A percentile compares a stretch with the other conserved stretches of the same genome.
phyloP scores from a whole-genome alignment of 2,113 vertebrate species.

The Pan troglodytes region NHGRI_mPanTro3-v2.1_pri NC_072403.2:38010001-38010500 shows the following conservation, averaged over 20 bases:
- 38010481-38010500: neutral
- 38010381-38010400: slow-evolving; percentile 26
- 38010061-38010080: slow-evolving; percentile 36
- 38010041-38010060: neutral
- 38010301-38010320: slow-evolving; percentile 80
- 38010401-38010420: neutral
- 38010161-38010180: neutral
- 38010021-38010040: neutral
- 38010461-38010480: neutral
- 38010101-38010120: neutral
- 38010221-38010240: slow-evolving; percentile 35
- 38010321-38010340: slow-evolving; percentile 46
- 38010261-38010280: slow-evolving; percentile 51
- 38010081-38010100: neutral
- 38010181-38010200: slow-evolving; percentile 27
- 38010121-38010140: slow-evolving; percentile 38
- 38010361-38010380: slow-evolving; percentile 69
- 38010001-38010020: neutral
- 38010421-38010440: neutral
- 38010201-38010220: slow-evolving; percentile 12
- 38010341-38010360: slow-evolving; percentile 42
- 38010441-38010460: neutral
- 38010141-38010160: slow-evolving; percentile 58
- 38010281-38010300: slow-evolving; percentile 79
- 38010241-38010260: slow-evolving; percentile 47